Evolutionary conservation across 2,888 invertebrate species (phyloP), one percentile per base, ranked within the genome.

Genomic region (Cyaniris semiargus): DNA sequence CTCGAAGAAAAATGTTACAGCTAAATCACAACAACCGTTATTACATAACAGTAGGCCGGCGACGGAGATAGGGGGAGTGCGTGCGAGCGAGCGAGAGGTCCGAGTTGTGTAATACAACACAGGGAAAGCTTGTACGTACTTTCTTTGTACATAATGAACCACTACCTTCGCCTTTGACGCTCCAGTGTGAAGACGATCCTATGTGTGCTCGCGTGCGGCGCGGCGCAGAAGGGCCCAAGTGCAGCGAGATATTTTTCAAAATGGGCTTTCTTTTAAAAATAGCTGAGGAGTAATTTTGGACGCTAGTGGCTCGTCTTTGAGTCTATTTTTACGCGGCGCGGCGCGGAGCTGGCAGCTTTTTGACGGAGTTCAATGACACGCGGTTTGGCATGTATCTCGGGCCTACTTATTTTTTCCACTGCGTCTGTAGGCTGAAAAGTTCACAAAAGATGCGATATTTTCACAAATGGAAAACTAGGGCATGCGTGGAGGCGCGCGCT

Each of bases 11-110:
- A 93, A 93, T 91, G 91, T 90, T 92, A 92, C 89, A 86, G 87
- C 88, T 87, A 92, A 91, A 90, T 89, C 88, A 89, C 90, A 92
- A 92, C 90, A 89, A 91, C 93, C 92, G 93, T 93, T 93, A 93
- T 94, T 93, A 89, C 89, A 92, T 94, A 94, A 94, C 93, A 91
- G 92, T 90, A 84, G 79, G 88, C 80, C 82, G 80, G 87, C 91
- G 79, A 79, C 88, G 86, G 89, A 89, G 75, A 77, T 74, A 81
- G 81, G 83, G 80, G 79, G 80, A 81, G 77, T 83, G 81, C 79
- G 79, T 79, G 80, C 77, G 89, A 80, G 82, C 81, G 88, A 92
- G 84, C 86, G 89, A 88, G 92, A 92, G 81, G 82, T 82, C 84
- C 83, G 82, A 85, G 88, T 94, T 93, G 93, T 93, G 91, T 93